phyloP scores from a whole-genome alignment of 2,888 invertebrate genomes.

The Ornithoptera alexandrae region DNA sequence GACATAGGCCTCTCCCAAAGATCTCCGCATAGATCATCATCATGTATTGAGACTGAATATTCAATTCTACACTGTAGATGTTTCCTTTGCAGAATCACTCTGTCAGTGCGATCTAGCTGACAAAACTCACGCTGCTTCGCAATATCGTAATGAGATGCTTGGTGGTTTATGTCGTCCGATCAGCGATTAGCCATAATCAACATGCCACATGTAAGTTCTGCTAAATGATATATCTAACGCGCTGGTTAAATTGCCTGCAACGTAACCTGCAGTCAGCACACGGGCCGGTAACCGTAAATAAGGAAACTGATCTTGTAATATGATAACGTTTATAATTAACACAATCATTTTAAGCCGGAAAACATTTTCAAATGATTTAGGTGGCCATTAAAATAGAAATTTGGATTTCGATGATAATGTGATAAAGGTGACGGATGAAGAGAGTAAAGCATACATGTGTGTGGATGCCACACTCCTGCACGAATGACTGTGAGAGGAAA shows the following conservation, averaged over 20 bases:
- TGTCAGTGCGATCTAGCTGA: constrained; percentile 26
- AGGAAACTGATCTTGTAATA: background rate
- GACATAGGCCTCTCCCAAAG: no score
- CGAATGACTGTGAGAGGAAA: no score
- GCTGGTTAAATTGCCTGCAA: constrained; percentile 13
- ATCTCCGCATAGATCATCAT: no score
- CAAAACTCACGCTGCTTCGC: constrained; percentile 40
- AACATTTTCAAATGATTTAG: background rate
- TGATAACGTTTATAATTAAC: background rate
- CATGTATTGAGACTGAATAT: no score
- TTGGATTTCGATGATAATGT: no score
- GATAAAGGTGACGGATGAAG: no score
- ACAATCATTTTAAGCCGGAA: background rate
- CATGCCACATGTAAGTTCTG: constrained; percentile 36
- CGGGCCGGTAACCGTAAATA: background rate
- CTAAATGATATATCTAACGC: constrained; percentile 30
- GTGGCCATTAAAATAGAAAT: no score
- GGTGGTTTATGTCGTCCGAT: constrained; percentile 50
- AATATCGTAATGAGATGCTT: constrained; percentile 47
- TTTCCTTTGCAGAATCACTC: constrained; percentile 38
- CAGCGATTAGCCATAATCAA: constrained; percentile 46
- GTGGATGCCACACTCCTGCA: no score
- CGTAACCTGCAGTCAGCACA: background rate
- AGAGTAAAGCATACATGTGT: no score
- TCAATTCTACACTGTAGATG: no score